Percentiles rank a stretch among this genome's conserved stretches.
phyloP scores from a whole-genome alignment of 2,113 vertebrate species.

The Sinocyclocheilus maitianheensis region DNA sequence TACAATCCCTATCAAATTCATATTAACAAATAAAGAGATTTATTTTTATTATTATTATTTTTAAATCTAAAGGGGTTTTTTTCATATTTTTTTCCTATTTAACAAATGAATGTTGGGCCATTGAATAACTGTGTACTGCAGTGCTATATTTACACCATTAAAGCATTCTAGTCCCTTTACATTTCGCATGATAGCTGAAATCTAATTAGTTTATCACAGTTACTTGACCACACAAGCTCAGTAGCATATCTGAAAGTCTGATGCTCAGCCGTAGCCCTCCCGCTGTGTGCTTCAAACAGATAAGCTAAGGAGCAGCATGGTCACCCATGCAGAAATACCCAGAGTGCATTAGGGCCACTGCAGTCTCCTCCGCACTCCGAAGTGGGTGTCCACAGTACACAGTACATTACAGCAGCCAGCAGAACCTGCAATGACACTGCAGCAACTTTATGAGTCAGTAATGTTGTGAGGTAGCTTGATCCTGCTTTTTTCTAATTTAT shows the following conservation, averaged over 20 bases:
- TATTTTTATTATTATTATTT: no score
- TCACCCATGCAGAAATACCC: conserved; percentile 51
- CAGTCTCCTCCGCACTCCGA: conserved; percentile 36
- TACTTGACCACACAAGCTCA: conserved; percentile 39
- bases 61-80: not conserved
- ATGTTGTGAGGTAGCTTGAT: conserved; percentile 36
- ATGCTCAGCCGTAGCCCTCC: conserved; percentile 34
- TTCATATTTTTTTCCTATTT: not conserved
- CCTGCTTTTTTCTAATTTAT: conserved; percentile 46
- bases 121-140: not conserved
- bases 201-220: conserved; percentile 38
- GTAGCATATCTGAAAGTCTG: conserved; percentile 35
- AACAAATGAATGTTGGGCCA: not conserved
- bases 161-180: conserved; percentile 21
- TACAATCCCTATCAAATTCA: no score
- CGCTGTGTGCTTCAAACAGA: conserved; percentile 42
- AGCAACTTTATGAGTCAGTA: conserved; percentile 35
- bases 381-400: not conserved
- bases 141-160: conserved; percentile 6
- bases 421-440: conserved; percentile 33
- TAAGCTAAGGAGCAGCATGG: conserved; percentile 41
- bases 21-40: no score
- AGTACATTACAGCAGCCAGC: conserved; percentile 3
- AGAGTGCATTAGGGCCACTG: conserved; percentile 42
- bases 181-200: conserved; percentile 19